Evolutionary conservation across 2,888 invertebrate species (phyloP), one percentile per base, ranked within the genome.

Genomic region (Sphaerophoria taeniata): DNA sequence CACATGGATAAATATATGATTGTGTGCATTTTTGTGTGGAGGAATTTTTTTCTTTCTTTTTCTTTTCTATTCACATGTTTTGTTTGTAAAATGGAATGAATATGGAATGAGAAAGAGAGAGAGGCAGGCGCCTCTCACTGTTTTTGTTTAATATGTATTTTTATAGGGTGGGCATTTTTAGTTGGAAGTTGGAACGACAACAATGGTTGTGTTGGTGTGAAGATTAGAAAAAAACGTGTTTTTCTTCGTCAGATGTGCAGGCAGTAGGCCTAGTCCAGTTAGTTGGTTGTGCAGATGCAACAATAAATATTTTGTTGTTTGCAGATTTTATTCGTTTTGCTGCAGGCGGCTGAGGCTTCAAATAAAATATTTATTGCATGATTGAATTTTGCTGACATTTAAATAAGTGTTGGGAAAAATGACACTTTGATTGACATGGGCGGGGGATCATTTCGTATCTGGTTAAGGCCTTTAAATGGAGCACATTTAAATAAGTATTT

Each of bases 201-300:
- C 24, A 24, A 24, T 24, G 24, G 24, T 36, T 33, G 65, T 85
- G 72, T 84, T 74, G 45, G 78, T 73, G 69, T 58, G 56, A n/a
- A 11, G 61, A 67, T 67, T 9, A 14, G 24, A 14, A 65, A 45
- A 55, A 76, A 85, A 85, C 81, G 81, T 81, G 85, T 85, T 81
- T 85, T 85, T 77, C 80, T 60, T 75, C 71, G 74, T 79, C 63
- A 72, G 85, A 80, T 76, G 76, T 53, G 67, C 43, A 9, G 31
- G 51, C 24, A 24, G 24, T 24, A 24, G 24, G 24, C 24, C 24
- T 24, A 24, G 24, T 24, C 24, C 24, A 24, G 24, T 24, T 24
- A 24, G 53, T 39, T 67, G n/a, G 67, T 1, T 39, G 51, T 67
- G 67, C 61, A 73, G 69, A 45, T 81, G 73, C 71, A 83, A 53